A percentile compares a stretch with the other conserved stretches of the same genome.
Evolutionary conservation across 2,113 vertebrate genomes (phyloP).

Genomic region (Gila orcuttii): DNA sequence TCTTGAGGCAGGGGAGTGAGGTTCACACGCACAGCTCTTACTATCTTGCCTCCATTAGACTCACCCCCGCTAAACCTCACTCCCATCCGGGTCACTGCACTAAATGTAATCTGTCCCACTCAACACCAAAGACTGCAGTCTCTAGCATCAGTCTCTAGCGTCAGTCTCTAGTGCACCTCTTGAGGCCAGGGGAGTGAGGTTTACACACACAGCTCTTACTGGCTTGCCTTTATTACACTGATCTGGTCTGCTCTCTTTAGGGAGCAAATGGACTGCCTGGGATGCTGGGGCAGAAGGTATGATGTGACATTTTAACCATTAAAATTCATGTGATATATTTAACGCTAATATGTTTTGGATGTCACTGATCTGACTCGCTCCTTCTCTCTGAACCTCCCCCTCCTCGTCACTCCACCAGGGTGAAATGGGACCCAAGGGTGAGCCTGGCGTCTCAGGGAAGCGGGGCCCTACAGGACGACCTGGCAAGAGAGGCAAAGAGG

Average conservation of each 20-base stretch:
- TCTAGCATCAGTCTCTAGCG: too few relatives aligned
- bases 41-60: too few relatives aligned
- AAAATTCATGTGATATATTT: not conserved
- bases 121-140: too few relatives aligned
- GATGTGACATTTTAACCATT: constrained; percentile 46
- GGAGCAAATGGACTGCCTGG: constrained; percentile 81
- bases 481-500: constrained; percentile 87
- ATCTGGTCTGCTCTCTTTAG: constrained; percentile 66
- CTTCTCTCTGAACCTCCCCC: not conserved
- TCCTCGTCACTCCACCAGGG: constrained; percentile 70
- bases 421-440: constrained; percentile 87
- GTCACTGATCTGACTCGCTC: constrained; percentile 1
- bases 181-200: too few relatives aligned
- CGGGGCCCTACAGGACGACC: constrained; percentile 85
- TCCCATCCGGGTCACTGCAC: too few relatives aligned
- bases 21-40: too few relatives aligned
- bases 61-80: too few relatives aligned
- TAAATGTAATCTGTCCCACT: too few relatives aligned
- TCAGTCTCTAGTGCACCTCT: too few relatives aligned
- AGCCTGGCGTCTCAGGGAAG: constrained; percentile 78
- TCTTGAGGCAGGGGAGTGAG: too few relatives aligned
- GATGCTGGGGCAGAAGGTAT: constrained; percentile 87
- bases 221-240: too few relatives aligned
- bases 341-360: not conserved
- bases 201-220: too few relatives aligned